These are phyloP conservation scores for Colinus virginianus DNA, from an alignment of 2,113 vertebrate species.

Conservation along the genomic window DNA sequence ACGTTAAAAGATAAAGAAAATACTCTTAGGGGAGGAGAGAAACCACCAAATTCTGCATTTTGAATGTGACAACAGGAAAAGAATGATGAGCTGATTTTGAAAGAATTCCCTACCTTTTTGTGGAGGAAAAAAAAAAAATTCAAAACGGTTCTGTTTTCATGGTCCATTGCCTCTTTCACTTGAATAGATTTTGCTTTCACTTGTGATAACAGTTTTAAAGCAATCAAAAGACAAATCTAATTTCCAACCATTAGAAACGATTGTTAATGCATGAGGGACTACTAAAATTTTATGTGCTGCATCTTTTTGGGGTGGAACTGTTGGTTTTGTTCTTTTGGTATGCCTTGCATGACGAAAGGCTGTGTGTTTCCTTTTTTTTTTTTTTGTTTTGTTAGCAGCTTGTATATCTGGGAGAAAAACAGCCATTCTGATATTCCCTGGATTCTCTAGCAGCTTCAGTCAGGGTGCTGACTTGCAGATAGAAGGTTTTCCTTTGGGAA, in stretches of 20 bases:
- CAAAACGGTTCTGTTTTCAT: constrained; percentile 56
- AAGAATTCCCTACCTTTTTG: constrained; percentile 43
- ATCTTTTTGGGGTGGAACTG: constrained; percentile 3
- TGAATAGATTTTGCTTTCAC: constrained; percentile 66
- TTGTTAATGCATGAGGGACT: constrained; percentile 56
- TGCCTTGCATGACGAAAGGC: background rate
- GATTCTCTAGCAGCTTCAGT: background rate
- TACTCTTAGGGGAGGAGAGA: background rate
- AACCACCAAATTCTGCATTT: background rate
- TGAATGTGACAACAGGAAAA: background rate
- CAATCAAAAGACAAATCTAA: constrained; percentile 65
- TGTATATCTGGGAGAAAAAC: background rate
- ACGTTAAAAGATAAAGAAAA: background rate
- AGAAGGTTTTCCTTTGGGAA: constrained; percentile 11
- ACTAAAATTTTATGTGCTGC: background rate
- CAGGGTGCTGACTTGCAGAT: background rate
- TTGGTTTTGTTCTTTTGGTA: constrained; percentile 41
- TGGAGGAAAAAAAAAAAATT: constrained; percentile 7
- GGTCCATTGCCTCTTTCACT: constrained; percentile 58
- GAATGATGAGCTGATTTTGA: constrained; percentile 37
- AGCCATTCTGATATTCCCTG: background rate
- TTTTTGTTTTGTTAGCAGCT: constrained; percentile 23
- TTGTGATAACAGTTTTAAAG: constrained; percentile 63
- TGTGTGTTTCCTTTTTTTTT: background rate
- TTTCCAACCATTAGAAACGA: constrained; percentile 55